Base-by-base conservation (phyloP, 2,113 vertebrate species). In the Furnarius figulus region DNA sequence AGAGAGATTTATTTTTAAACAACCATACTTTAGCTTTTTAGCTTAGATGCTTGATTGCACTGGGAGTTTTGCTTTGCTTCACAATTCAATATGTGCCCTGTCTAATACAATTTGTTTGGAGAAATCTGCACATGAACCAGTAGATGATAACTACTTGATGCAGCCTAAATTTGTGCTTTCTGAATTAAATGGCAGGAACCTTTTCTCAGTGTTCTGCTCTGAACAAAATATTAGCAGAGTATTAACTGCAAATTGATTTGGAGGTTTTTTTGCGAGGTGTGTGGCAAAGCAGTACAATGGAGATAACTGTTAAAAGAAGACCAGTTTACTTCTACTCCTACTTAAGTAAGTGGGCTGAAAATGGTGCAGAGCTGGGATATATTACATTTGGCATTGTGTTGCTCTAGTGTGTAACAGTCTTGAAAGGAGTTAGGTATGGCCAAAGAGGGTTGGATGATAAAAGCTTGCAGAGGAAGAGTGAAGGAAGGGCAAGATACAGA, bases 1-100 rank as follows among this genome's bases (percentile, higher is more conserved):
- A 47, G 65, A 65, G 37, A 70, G 40, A 87, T 87, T 95, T 94
- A 46, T 92, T 86, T 92, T 96, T 67, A 83, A 90, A 78, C 61
- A 92, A 31, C 27, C 2, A 1, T 37, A 5, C 42, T 92, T 47
- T 4, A 65, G 22, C 33, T 85, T 87, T 89, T 92, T 61, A 56
- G 42, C 56, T 66, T 49, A n/a, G 25, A 5, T 63, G 12, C 14
- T 71, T 90, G 59, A 85, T 91, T 93, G 21, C 1, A 0, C 31
- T 87, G 46, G 15, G 33, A 58, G 37, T 66, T 82, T 91, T 70
- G 11, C 39, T 88, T 85, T 70, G 55, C 47, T 83, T 93, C 33
- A 25, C 55, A 55, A 19, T 89, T 90, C 42, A 39, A 0, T 73
- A 16, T 67, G 27, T 42, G 21, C 35, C 5, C 22, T 70, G 58